Evolutionary conservation across 2,888 invertebrate species (phyloP), one percentile per base, ranked within the genome.

Genomic region (Andrena trimmerana): DNA sequence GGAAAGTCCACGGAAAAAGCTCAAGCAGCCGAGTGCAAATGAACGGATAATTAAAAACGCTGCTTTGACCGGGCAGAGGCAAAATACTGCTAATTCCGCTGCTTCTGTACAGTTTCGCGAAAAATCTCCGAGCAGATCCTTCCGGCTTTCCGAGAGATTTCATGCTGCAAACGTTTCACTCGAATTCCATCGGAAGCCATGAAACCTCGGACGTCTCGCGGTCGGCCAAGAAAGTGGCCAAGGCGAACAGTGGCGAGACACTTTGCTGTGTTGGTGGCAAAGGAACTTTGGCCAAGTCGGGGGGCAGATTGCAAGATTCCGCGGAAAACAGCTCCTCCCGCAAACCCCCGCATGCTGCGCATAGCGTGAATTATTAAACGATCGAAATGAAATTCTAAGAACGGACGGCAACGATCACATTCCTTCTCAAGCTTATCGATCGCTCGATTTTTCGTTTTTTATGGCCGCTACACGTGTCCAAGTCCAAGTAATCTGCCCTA

Each of bases 281-380:
- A 24, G 57, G n/a, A 67, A 81, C 72, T 81, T 78, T 33, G 57
- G 33, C 62, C 36, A 81, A 78, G 71, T 81, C 27, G 50, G 62
- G 54, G 60, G 70, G 70, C 36, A 52, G 71, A 70, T 71, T 60
- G 48, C 33, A 78, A 78, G 79, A 72, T 68, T 54, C 63, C 72
- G 79, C 54, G 54, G 31, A 72, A 63, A 72, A 78, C 72, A 68
- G 7, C 65, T 52, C 36, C 57, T n/a, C 48, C 48, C 68, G 63
- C 65, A 52, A 63, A 66, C 16, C 27, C 50, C 65, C 16, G 36
- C 79, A 52, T 70, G 52, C 65, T 66, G 70, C 70, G 79, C 78
- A 66, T 78, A 75, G 50, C 77, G 77, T 68, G 50, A 50, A 78
- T 67, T 76, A 78, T 78, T 75, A 66, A 78, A 75, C 50, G 60